Base-by-base conservation (phyloP, 2,888 invertebrate species). In the Dryococelus australis region DNA sequence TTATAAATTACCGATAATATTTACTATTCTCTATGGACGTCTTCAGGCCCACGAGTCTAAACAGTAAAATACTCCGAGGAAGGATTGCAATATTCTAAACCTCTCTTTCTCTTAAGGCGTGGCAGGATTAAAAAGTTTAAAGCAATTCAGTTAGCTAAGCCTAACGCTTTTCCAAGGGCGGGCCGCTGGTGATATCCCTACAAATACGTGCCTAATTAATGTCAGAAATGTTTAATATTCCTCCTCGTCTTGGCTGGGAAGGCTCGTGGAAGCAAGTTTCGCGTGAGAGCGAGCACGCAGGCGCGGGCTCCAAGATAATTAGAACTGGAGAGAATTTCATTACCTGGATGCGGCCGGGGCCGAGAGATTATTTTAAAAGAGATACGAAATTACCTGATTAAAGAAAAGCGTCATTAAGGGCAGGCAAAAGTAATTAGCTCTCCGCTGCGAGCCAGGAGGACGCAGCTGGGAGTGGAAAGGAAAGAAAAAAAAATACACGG, bases 351-450 rank as follows among this genome's bases (percentile, higher is more conserved):
- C 84, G 83, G 83, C 28, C 80, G 51, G 26, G 78, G 87, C 51
- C 84, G 47, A 92, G 91, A 92, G 92, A 92, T 92, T 92, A 92
- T 92, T 92, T 92, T 92, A 92, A 89, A 92, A 92, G 92, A 92
- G 92, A 92, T 92, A 92, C 92, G 92, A 91, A 92, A 92, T 92
- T 92, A 92, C 92, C 92, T 92, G 92, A 92, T 92, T 92, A 92
- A 92, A 92, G 92, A 92, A 92, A 92, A 92, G 92, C 92, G 92
- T 92, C 92, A 92, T 92, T 92, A 92, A 92, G 92, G 65, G 92
- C 92, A 91, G 91, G 92, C 92, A 92, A 92, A 92, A 92, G 92
- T 92, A 92, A 92, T 92, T 92, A 92, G 92, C 92, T 92, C 91
- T 85, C 85, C 87, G 78, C 91, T 91, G 91, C 91, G 90, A 90